Evolutionary conservation across 2,888 invertebrate species (phyloP).

Genomic region (Strigamia transsilvanica): DNA sequence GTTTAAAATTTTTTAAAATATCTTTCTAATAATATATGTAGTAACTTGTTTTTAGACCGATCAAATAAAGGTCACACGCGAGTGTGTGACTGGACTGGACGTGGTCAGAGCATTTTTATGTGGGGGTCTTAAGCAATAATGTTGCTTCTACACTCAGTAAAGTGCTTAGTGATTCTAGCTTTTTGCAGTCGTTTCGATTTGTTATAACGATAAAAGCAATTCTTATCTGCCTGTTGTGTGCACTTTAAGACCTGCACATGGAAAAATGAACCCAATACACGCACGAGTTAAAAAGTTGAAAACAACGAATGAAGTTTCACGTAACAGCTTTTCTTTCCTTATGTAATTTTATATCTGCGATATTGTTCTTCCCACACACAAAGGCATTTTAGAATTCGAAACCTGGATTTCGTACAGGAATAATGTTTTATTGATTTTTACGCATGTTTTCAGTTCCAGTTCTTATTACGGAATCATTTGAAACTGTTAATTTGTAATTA

Average conservation of each 20-base stretch:
- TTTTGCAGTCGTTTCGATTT: conserved; percentile 29
- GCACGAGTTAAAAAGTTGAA: conserved; percentile 15
- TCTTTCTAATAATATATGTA: neutral
- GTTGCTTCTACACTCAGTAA: conserved; percentile 43
- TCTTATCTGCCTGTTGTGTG: neutral
- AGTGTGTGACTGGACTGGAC: neutral
- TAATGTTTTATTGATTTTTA: conserved; percentile 8
- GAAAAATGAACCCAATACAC: neutral
- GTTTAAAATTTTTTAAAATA: no score
- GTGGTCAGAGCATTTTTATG: conserved; percentile 38
- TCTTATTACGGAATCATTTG: no score
- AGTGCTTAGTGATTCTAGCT: neutral
- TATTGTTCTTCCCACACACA: conserved; percentile 20
- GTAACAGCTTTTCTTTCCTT: conserved; percentile 4
- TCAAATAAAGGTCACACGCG: neutral
- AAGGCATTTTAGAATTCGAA: conserved; percentile 1
- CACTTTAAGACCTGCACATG: neutral
- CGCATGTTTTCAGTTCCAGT: no score
- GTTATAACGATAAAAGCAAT: conserved; percentile 29
- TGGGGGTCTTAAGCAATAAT: conserved; percentile 48
- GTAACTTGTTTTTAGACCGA: neutral
- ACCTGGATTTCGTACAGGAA: neutral
- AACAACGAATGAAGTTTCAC: neutral
- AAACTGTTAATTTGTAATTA: no score
- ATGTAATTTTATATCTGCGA: conserved; percentile 2